These are phyloP conservation scores for Sinella curviseta DNA, from an alignment of 1,140 invertebrate species.

Conservation along the genomic window DNA sequence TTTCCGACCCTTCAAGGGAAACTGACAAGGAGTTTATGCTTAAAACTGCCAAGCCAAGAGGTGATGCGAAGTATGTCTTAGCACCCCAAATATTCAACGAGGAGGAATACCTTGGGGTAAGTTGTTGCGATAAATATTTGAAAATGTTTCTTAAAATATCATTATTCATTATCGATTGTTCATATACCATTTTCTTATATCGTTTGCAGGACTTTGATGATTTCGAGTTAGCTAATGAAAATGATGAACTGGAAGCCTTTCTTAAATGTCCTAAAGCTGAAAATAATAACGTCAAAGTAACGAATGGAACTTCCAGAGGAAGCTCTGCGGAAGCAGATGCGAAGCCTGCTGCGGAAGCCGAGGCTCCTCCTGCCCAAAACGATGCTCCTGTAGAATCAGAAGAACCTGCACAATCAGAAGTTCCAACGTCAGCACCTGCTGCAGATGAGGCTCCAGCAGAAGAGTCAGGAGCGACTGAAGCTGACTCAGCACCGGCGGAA, in stretches of 20 bases:
- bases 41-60: slow-evolving; percentile 66
- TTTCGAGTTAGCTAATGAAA: slow-evolving; percentile 88
- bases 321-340: slow-evolving; percentile 46
- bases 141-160: background rate
- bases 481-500: background rate
- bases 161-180: background rate
- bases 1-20: slow-evolving; percentile 86
- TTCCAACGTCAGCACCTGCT: background rate
- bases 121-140: slow-evolving; percentile 48
- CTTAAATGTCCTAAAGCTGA: slow-evolving; percentile 53
- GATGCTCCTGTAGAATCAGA: background rate
- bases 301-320: slow-evolving; percentile 49
- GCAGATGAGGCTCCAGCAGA: background rate
- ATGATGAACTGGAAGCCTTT: slow-evolving; percentile 83
- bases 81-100: slow-evolving; percentile 94
- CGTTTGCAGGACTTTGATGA: slow-evolving; percentile 81
- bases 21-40: slow-evolving; percentile 90
- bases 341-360: background rate
- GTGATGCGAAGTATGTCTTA: slow-evolving; percentile 70
- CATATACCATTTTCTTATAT: too few species aligned
- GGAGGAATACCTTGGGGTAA: slow-evolving; percentile 87
- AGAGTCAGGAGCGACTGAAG: slow-evolving; percentile 2
- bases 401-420: background rate
- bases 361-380: background rate
- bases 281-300: slow-evolving; percentile 23